Evolutionary conservation across 2,888 invertebrate genomes (phyloP), one percentile per base, ranked within the genome.

Genomic region (Oscheius sp.): DNA sequence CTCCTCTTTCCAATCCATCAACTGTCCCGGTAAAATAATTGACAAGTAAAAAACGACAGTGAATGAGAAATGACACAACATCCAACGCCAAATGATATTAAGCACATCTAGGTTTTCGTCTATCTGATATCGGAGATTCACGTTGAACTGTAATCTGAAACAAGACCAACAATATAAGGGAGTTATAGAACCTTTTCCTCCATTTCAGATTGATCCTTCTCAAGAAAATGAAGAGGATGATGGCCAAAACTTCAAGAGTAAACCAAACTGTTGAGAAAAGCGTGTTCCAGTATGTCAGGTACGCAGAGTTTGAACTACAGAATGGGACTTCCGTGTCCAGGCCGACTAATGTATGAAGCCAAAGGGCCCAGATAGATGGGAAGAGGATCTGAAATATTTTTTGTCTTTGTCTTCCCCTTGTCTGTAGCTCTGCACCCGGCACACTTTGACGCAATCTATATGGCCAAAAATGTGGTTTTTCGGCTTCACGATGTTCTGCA

Each of bases 31-130:
- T 11, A 42, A n/a, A 55, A 55, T 33, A 1, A 37, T 55, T 21
- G 33, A 21, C 10, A 13, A 13, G 29, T 68, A 68, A 37, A 55
- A 68, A 29, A 53, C 2, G 13, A 68, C 3, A 37, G 55, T 55
- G 42, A 68, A 68, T 9, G 21, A 33, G n/a, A 55, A 35, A 55
- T 68, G 68, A 21, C 21, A 13, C 33, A 68, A 1, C 68, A 68
- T 68, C 68, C 68, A 68, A 1, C 55, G 68, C 10, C 33, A 42
- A 37, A 68, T 55, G 4, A 68, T 35, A 55, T 55, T 53, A 1
- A 55, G 35, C 21, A 68, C 55, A 21, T 68, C 68, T 3, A 68
- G 11, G 42, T 68, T 68, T 55, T 68, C 68, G 37, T 68, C 68
- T n/a, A 68, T 21, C 13, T 68, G 68, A 55, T 68, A 68, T 21